Conservation (phyloP, 92 coral and sea anemone genomes). For the Hydrozoanthus gracilis region DNA sequence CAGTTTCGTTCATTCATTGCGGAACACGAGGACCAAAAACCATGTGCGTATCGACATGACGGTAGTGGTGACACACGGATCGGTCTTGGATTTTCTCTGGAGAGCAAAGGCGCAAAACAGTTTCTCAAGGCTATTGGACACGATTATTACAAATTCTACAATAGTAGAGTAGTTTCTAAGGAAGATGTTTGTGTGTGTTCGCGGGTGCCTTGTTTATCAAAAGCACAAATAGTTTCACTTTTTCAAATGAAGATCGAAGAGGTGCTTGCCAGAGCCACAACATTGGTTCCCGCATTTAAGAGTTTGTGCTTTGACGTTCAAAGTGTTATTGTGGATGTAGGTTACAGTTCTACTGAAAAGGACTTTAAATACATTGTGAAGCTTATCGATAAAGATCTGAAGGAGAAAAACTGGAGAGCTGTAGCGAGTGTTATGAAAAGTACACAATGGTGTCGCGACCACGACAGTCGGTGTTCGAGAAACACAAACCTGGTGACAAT, state of each 20-base stretch:
- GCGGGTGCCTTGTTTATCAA: conserved; percentile 38
- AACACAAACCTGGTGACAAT: conserved; percentile 5
- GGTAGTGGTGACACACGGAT: neutral
- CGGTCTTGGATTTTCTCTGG: conserved; percentile 4
- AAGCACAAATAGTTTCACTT: conserved; percentile 32
- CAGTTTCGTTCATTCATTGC: conserved; percentile 33
- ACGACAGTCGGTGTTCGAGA: conserved; percentile 31
- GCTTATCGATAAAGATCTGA: neutral
- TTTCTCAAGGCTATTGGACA: conserved; percentile 20
- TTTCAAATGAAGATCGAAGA: conserved; percentile 29
- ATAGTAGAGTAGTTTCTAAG: conserved; percentile 3
- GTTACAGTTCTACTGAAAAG: conserved; percentile 8
- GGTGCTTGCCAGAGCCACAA: conserved; percentile 1
- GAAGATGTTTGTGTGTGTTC: conserved; percentile 19
- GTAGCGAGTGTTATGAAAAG: neutral
- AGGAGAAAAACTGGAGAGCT: neutral
- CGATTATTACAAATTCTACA: conserved; percentile 11
- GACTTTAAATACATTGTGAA: conserved; percentile 6
- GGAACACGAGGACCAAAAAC: conserved; percentile 31
- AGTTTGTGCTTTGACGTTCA: conserved; percentile 28
- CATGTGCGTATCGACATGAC: conserved; percentile 39
- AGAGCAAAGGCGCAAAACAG: conserved; percentile 17
- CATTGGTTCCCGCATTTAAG: conserved; percentile 23
- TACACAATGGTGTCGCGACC: conserved; percentile 30
- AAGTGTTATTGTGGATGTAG: conserved; percentile 23